A percentile compares a stretch with the other conserved stretches of the same genome.
These are phyloP conservation scores for Augochlorella aurata DNA, from an alignment of 2,888 invertebrate genomes.

Conservation along the genomic window DNA sequence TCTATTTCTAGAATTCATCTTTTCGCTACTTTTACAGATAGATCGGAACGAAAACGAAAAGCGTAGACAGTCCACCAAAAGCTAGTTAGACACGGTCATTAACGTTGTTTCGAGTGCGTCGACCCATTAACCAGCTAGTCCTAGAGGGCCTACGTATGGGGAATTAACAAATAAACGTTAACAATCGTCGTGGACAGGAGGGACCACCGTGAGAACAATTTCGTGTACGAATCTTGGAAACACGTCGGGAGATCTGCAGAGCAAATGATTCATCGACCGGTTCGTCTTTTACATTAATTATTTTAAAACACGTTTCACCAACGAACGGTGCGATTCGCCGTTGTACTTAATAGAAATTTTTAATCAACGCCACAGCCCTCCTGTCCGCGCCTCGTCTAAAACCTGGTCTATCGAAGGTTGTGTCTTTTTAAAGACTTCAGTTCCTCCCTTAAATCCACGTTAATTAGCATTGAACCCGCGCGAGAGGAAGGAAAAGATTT, in stretches of 20 bases:
- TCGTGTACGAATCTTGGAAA: not conserved
- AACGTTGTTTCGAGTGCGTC: conserved; percentile 22
- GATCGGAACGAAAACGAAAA: conserved; percentile 32
- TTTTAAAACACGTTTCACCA: not conserved
- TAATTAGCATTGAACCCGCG: conserved; percentile 1
- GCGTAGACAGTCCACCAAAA: conserved; percentile 43
- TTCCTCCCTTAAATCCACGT: not conserved
- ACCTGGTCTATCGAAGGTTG: conserved; percentile 2
- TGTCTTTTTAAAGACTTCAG: conserved; percentile 5
- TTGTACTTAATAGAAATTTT: conserved; percentile 2
- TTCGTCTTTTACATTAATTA: not conserved
- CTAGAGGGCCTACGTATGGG: conserved; percentile 6
- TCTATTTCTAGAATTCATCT: conserved; percentile 58
- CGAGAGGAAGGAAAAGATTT: not conserved
- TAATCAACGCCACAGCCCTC: not conserved
- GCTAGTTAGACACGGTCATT: conserved; percentile 18
- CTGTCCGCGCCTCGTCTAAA: not conserved
- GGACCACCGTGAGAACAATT: not conserved
- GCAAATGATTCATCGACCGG: not conserved
- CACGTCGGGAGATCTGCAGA: not conserved
- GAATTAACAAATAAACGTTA: not conserved
- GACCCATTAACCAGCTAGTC: conserved; percentile 14
- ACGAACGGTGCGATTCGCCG: not conserved
- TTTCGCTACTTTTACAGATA: conserved; percentile 40
- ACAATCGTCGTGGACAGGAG: conserved; percentile 11